These are phyloP conservation scores for Euzophera pinguis DNA, from an alignment of 2,888 invertebrate genomes.

Conservation along the genomic window DNA sequence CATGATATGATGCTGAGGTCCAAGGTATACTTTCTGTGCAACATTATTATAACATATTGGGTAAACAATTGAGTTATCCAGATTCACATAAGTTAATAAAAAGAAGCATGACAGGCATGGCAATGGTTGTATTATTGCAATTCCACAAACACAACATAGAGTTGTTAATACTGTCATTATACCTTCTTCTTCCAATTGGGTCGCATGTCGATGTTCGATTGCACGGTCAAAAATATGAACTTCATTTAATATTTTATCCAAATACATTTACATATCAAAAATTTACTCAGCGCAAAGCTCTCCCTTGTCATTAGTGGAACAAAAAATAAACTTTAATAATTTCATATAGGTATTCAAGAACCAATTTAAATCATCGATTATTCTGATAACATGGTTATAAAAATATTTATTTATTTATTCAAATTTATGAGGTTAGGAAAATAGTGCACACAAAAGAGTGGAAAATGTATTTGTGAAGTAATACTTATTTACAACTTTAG, in stretches of 20 bases:
- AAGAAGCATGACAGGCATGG: slow-evolving; percentile 6
- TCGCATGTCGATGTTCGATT: slow-evolving; percentile 70
- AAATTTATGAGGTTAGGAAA: too few relatives aligned
- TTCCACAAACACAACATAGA: slow-evolving; percentile 10
- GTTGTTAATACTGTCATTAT: slow-evolving; percentile 25
- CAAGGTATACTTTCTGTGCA: too few relatives aligned
- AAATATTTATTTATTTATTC: too few relatives aligned
- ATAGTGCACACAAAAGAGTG: too few relatives aligned
- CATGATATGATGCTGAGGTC: too few relatives aligned
- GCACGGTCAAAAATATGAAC: slow-evolving; percentile 62
- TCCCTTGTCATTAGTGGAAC: neutral
- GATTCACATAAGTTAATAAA: neutral
- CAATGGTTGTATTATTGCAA: neutral
- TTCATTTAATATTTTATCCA: slow-evolving; percentile 21
- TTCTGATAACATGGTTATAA: too few relatives aligned
- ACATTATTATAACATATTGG: too few relatives aligned
- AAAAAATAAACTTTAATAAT: neutral
- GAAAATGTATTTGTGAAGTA: too few relatives aligned
- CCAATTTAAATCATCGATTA: neutral
- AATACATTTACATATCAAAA: neutral
- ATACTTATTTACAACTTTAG: too few relatives aligned
- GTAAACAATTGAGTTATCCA: neutral
- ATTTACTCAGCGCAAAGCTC: neutral
- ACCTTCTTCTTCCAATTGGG: slow-evolving; percentile 76
- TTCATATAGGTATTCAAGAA: neutral